A percentile compares a stretch with the other conserved stretches of the same genome.
Evolutionary conservation across 2,797 vertebrate genomes (phyloP).

Genomic region (Chelonia mydas): DNA sequence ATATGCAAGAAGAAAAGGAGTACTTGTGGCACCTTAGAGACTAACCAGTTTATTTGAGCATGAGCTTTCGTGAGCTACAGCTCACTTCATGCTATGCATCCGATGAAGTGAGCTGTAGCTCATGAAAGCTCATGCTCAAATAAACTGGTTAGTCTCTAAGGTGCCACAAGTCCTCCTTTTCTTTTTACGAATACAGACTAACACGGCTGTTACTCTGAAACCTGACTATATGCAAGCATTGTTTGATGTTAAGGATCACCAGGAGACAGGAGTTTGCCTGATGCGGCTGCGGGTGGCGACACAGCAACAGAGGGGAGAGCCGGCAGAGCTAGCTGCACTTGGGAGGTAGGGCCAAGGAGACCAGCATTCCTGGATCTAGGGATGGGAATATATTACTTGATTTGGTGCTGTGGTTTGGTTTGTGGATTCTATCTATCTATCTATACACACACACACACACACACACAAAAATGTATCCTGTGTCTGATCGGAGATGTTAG

Average conservation of each 20-base stretch:
- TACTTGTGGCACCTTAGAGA: too few relatives aligned
- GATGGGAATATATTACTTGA: background rate
- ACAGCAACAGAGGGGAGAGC: background rate
- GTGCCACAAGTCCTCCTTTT: too few relatives aligned
- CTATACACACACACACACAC: background rate
- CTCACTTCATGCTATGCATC: too few relatives aligned
- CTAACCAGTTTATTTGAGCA: too few relatives aligned
- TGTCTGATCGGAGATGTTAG: background rate
- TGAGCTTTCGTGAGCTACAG: too few relatives aligned
- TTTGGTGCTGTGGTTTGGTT: background rate
- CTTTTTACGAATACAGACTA: too few relatives aligned
- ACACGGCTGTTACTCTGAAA: too few relatives aligned
- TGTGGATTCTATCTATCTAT: background rate
- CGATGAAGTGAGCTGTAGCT: too few relatives aligned
- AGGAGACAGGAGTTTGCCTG: background rate
- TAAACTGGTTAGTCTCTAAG: too few relatives aligned
- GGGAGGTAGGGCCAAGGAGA: rapidly evolving
- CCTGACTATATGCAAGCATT: too few relatives aligned
- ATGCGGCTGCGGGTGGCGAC: background rate
- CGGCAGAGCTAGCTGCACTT: rapidly evolving
- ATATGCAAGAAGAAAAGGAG: too few relatives aligned
- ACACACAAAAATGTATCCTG: background rate
- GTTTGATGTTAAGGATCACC: background rate
- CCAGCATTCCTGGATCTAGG: background rate
- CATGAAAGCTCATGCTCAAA: too few relatives aligned